phyloP scores from a whole-genome alignment of 2,797 vertebrate species.

The Poecilia velifera region DNA sequence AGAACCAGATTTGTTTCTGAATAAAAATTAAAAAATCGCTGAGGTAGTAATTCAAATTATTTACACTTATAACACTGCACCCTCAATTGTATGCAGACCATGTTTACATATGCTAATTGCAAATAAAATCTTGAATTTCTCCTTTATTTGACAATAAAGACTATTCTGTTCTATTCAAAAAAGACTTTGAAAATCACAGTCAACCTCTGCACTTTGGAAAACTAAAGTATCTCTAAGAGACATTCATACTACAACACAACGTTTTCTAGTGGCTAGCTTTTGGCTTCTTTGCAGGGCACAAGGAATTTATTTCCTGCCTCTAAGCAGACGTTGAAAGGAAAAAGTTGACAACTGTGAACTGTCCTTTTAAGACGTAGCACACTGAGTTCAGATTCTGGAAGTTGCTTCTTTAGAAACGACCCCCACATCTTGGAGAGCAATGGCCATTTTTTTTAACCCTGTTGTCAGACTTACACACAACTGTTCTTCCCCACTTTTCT shows the following conservation, averaged over 20 bases:
- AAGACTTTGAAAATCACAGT: constrained; percentile 11
- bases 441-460: constrained; percentile 5
- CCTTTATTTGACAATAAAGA: too few species aligned
- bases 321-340: constrained; percentile 26
- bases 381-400: constrained; percentile 12
- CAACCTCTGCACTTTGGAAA: constrained; percentile 20
- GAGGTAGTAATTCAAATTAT: not conserved
- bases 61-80: not conserved
- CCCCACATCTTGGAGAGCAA: constrained; percentile 23
- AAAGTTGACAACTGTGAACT: constrained; percentile 38
- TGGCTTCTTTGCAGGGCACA: constrained; percentile 30
- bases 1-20: not conserved
- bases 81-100: not conserved
- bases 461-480: constrained; percentile 34
- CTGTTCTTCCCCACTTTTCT: constrained; percentile 14
- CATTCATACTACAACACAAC: constrained; percentile 37
- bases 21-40: not conserved
- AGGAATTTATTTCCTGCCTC: constrained; percentile 13
- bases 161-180: too few species aligned
- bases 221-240: constrained; percentile 18
- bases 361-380: constrained; percentile 32
- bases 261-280: constrained; percentile 25
- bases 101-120: not conserved
- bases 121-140: too few species aligned
- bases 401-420: constrained; percentile 20